These are phyloP conservation scores for Phaenicophaeus curvirostris DNA, from an alignment of 2,797 vertebrate genomes.

Conservation along the genomic window DNA sequence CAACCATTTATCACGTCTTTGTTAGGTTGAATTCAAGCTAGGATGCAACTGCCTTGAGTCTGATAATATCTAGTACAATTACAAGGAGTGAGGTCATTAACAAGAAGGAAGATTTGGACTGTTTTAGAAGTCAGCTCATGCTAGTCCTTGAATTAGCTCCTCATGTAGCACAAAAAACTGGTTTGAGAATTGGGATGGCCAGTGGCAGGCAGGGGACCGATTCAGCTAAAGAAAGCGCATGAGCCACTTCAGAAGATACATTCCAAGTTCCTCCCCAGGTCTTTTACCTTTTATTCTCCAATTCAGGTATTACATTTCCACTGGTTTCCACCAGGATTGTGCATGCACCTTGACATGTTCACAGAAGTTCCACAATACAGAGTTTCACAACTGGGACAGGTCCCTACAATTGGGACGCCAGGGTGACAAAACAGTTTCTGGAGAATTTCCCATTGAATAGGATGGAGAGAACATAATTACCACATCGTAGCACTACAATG, in stretches of 20 bases:
- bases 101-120: background rate
- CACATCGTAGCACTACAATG: constrained; percentile 82
- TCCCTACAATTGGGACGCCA: constrained; percentile 76
- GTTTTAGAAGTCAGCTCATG: background rate
- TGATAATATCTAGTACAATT: background rate
- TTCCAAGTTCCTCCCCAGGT: constrained; percentile 74
- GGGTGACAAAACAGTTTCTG: constrained; percentile 81
- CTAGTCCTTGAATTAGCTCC: background rate
- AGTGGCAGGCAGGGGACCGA: constrained; percentile 6
- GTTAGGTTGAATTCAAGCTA: background rate
- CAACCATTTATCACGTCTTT: background rate
- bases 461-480: constrained; percentile 79
- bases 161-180: background rate
- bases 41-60: background rate
- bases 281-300: constrained; percentile 80
- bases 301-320: constrained; percentile 80
- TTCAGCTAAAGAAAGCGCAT: constrained; percentile 51
- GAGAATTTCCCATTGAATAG: constrained; percentile 80
- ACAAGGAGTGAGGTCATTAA: background rate
- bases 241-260: constrained; percentile 66
- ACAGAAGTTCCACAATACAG: constrained; percentile 87
- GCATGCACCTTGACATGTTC: constrained; percentile 90
- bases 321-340: constrained; percentile 73
- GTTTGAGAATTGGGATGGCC: background rate
- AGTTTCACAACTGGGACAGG: constrained; percentile 80